These are phyloP conservation scores for Porites lobata DNA, from an alignment of 92 coral and sea anemone genomes.

Conservation along the genomic window DNA sequence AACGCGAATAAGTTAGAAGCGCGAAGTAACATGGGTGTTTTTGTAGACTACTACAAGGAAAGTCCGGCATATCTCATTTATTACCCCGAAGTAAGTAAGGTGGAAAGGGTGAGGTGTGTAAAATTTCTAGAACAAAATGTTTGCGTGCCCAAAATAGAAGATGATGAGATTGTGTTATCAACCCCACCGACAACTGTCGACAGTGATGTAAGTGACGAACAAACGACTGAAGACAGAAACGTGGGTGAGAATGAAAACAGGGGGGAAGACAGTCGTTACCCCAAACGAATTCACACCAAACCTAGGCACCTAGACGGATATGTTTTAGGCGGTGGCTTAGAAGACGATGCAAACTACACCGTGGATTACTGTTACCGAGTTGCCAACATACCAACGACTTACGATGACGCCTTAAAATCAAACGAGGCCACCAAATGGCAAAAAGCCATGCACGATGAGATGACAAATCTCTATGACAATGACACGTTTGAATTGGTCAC, in stretches of 20 bases:
- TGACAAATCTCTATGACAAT: conserved; percentile 49
- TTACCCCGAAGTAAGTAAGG: background rate
- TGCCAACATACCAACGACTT: too few species aligned
- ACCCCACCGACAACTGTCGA: too few species aligned
- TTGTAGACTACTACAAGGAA: background rate
- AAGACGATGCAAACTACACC: conserved; percentile 23
- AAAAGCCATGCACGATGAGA: conserved; percentile 63
- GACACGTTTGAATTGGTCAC: conserved; percentile 50
- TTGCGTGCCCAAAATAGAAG: background rate
- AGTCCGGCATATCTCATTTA: background rate
- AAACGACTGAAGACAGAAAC: too few species aligned
- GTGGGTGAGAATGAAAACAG: too few species aligned
- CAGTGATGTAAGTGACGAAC: too few species aligned
- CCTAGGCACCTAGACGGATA: too few species aligned
- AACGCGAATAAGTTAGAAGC: too few species aligned
- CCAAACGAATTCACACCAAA: too few species aligned
- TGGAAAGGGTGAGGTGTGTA: background rate
- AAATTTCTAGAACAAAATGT: background rate
- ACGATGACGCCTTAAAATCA: background rate
- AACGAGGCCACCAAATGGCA: conserved; percentile 55
- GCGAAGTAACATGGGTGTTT: background rate
- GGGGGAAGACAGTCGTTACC: too few species aligned
- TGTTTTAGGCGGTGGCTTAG: too few species aligned
- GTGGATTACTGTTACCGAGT: too few species aligned
- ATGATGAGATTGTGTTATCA: too few species aligned